phyloP scores from a whole-genome alignment of 2,113 vertebrate species.

The Ceyx margarethae region DNA sequence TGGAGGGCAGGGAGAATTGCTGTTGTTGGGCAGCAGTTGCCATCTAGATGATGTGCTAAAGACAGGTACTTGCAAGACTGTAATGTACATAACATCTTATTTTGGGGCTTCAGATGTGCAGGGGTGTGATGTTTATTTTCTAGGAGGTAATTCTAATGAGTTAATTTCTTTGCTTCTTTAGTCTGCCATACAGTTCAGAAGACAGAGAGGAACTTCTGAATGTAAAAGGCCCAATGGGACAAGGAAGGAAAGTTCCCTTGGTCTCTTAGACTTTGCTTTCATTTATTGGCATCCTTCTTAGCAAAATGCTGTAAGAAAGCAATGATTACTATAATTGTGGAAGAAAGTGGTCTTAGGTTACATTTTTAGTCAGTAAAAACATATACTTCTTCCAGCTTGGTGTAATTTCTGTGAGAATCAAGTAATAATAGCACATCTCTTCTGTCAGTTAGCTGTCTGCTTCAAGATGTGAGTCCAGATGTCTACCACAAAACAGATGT shows the following conservation, averaged over 20 bases:
- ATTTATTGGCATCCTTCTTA: neutral
- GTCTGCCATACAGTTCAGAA: neutral
- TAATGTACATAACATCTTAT: neutral
- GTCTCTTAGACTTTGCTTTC: neutral
- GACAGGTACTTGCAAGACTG: neutral
- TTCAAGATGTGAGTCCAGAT: constrained; percentile 18
- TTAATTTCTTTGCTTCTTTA: neutral
- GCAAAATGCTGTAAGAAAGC: neutral
- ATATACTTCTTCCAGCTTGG: neutral
- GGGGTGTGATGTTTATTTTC: neutral
- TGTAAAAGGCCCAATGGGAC: neutral
- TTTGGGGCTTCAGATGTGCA: neutral
- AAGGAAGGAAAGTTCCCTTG: neutral
- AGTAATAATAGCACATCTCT: neutral
- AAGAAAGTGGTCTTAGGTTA: neutral
- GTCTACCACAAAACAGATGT: constrained; percentile 33
- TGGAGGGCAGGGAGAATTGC: neutral
- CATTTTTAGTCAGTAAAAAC: neutral
- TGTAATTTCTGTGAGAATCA: neutral
- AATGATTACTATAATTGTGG: neutral
- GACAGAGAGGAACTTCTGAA: neutral
- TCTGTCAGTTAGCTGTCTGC: neutral
- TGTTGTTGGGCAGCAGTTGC: neutral
- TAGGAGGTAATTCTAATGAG: neutral
- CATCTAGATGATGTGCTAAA: neutral